phyloP scores from a whole-genome alignment of 1,140 invertebrate genomes.

The Ceratosolen solmsi region DNA sequence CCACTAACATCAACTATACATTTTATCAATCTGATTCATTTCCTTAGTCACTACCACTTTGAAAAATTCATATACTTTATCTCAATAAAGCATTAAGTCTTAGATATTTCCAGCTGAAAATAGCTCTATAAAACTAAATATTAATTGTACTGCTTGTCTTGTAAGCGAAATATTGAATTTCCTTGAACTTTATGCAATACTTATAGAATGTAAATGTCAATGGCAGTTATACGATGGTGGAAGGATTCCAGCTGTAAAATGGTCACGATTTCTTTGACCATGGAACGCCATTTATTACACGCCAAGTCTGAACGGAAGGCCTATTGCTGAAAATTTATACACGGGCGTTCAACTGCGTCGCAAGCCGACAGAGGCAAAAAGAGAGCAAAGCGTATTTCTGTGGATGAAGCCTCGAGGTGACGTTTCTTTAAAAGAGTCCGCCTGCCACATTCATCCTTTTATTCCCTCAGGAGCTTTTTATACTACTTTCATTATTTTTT shows the following conservation, averaged over 20 bases:
- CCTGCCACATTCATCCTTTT: constrained; percentile 38
- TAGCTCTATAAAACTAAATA: no score
- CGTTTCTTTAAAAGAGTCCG: constrained; percentile 58
- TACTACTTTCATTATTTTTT: constrained; percentile 69
- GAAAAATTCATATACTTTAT: no score
- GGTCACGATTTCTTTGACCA: constrained; percentile 48
- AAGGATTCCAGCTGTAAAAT: constrained; percentile 13
- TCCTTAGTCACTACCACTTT: no score
- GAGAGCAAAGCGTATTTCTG: constrained; percentile 53
- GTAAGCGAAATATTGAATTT: no score
- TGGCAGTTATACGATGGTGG: not conserved
- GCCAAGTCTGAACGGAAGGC: constrained; percentile 48
- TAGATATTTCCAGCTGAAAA: no score
- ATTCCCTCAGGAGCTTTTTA: constrained; percentile 56
- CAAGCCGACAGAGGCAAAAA: not conserved
- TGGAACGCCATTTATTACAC: constrained; percentile 55
- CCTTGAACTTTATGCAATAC: no score
- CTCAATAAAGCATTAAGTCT: no score
- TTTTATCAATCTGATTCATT: no score
- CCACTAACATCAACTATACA: no score
- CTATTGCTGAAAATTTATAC: constrained; percentile 9
- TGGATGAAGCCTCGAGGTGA: constrained; percentile 58
- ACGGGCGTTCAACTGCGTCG: not conserved
- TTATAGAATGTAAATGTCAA: constrained; percentile 14
- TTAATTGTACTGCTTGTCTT: no score